Evolutionary conservation across 2,113 vertebrate genomes (phyloP).

Genomic region (Malurus melanocephalus): DNA sequence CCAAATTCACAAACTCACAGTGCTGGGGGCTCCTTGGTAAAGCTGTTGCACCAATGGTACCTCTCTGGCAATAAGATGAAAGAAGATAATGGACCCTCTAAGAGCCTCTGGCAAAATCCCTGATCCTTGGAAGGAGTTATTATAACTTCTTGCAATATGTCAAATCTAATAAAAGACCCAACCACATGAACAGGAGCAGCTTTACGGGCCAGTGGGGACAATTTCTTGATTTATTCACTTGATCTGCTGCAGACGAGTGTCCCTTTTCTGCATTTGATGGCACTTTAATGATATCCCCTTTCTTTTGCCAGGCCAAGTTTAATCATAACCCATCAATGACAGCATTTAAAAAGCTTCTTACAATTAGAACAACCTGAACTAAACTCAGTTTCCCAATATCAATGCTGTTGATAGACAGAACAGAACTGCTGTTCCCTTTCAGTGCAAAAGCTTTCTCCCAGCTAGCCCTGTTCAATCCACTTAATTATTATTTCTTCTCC

Average conservation of each 20-base stretch:
- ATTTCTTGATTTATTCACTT: neutral
- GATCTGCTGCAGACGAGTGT: neutral
- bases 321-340: neutral
- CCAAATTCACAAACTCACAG: neutral
- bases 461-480: neutral
- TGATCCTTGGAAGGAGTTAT: neutral
- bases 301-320: neutral
- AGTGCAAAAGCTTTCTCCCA: neutral
- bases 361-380: neutral
- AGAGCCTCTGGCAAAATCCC: neutral
- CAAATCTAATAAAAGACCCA: neutral
- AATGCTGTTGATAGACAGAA: no score
- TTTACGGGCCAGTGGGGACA: neutral
- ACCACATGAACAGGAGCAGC: neutral
- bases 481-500: neutral
- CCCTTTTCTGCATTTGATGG: neutral
- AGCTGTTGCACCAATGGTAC: neutral
- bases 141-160: neutral
- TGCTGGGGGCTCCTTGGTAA: neutral
- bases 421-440: neutral
- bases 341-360: neutral
- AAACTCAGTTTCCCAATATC: neutral
- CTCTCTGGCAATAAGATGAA: neutral
- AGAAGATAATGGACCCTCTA: neutral
- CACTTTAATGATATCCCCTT: neutral